These are phyloP conservation scores for Pyrrhia umbra DNA, from an alignment of 2,888 invertebrate species.

Conservation along the genomic window DNA sequence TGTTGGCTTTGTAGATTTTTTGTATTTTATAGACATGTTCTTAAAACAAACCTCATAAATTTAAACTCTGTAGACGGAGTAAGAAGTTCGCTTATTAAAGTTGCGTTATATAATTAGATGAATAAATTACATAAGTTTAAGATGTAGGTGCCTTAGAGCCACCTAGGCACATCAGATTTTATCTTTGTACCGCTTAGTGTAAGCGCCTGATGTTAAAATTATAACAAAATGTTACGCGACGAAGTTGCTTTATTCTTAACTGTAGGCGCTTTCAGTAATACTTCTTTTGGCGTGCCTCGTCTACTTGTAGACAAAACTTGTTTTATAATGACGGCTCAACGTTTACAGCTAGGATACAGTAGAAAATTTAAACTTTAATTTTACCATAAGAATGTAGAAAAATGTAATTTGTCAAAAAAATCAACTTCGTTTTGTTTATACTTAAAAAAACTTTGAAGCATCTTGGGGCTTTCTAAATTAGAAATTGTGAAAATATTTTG, in stretches of 20 bases:
- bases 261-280: slow-evolving; percentile 46
- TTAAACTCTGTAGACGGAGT: background rate
- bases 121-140: slow-evolving; percentile 33
- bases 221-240: slow-evolving; percentile 50
- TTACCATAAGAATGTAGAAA: background rate
- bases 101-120: slow-evolving; percentile 24
- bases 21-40: background rate
- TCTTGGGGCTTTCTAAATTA: slow-evolving; percentile 51
- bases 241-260: slow-evolving; percentile 51
- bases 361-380: too few relatives aligned
- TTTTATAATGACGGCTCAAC: background rate
- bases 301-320: slow-evolving; percentile 9
- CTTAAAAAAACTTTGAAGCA: slow-evolving; percentile 24
- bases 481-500: slow-evolving; percentile 60
- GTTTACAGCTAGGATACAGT: too few relatives aligned
- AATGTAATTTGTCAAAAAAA: background rate
- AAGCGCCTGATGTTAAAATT: slow-evolving; percentile 60
- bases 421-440: slow-evolving; percentile 17
- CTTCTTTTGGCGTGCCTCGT: slow-evolving; percentile 25
- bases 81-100: background rate
- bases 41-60: background rate
- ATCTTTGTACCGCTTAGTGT: slow-evolving; percentile 28
- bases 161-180: slow-evolving; percentile 36
- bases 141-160: slow-evolving; percentile 11
- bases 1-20: background rate